phyloP scores from a whole-genome alignment of 1,140 invertebrate species.

The Vollenhovia emeryi region DNA sequence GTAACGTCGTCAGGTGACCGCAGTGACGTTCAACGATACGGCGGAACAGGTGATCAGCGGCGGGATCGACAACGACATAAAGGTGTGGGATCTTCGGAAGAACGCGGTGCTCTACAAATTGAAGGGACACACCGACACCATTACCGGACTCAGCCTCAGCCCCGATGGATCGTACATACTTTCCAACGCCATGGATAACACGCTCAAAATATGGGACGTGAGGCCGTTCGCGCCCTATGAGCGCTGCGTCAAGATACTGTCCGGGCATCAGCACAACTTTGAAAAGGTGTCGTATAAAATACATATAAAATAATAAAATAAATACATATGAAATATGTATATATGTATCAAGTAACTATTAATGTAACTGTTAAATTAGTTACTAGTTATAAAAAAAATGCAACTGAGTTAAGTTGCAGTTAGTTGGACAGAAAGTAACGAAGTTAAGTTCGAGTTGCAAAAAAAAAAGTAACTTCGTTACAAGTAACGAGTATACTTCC shows the following conservation, averaged over 20 bases:
- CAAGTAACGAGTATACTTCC: no score
- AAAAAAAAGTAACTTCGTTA: no score
- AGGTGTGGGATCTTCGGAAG: constrained; percentile 99
- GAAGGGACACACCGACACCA: constrained; percentile 95
- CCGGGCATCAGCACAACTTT: constrained; percentile 99
- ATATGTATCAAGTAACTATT: no score
- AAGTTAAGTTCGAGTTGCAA: no score
- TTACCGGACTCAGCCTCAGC: constrained; percentile 96
- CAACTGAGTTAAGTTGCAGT: no score
- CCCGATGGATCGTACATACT: constrained; percentile 98
- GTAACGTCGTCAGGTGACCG: constrained; percentile 88
- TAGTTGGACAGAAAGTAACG: no score
- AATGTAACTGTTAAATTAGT: no score
- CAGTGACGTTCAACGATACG: constrained; percentile 98
- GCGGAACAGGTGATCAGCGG: constrained; percentile 95
- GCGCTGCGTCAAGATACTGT: constrained; percentile 96
- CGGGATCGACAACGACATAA: constrained; percentile 99
- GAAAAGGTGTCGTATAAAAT: constrained; percentile 93
- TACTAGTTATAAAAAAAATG: no score
- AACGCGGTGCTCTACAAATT: constrained; percentile 95
- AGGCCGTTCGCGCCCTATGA: constrained; percentile 94
- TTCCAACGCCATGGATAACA: constrained; percentile 99
- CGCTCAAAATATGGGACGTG: constrained; percentile 93
- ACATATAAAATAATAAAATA: no score
- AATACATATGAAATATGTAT: no score